Base-by-base conservation (phyloP, 2,888 invertebrate genomes). In the Amphimallon solstitiale region DNA sequence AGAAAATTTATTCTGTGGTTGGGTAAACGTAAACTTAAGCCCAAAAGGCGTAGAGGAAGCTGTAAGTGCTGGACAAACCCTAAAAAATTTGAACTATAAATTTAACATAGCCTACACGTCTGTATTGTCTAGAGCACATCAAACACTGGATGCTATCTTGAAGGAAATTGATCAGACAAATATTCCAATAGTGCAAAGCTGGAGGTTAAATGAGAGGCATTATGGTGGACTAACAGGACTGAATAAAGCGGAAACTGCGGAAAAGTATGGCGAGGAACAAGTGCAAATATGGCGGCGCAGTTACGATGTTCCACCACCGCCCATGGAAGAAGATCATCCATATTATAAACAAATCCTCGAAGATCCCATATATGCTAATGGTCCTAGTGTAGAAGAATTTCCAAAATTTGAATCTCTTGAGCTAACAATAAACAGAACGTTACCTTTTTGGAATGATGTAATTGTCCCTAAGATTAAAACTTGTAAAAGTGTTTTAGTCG, bases 241-340 rank as follows among this genome's bases (percentile, higher is more conserved):
- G 66, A 92, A 94, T 77, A 95, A 95, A 80, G 88, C 92, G 0
- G 92, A 93, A 81, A 92, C 94, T 17, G 93, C 93, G 52, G 90
- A 90, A 60, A 92, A 92, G 78, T 94, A 92, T 82, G 94, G 94
- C 9, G 94, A 93, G 78, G 89, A 90, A 51, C 92, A 93, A 85
- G 92, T 91, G 4, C 89, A 91, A 82, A 90, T 91, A 74, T 95
- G 95, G 95, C 87, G 94, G 70, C 87, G 94, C 67, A 92, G 92
- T 73, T 95, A 90, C 72, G 92, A 94, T 74, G 86, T 89, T 2
- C 89, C 92, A 0, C 94, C 94, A 17, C 94, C 95, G 35, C 84
- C 92, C 0, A 94, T 95, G 88, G 90, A 91, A 67, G 82, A 86
- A 17, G 88, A 88, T 38, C 92, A 94, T 80, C 87, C 87, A 0